These are phyloP conservation scores for Sminthurides aquaticus DNA, from an alignment of 2,888 invertebrate species.

Conservation along the genomic window DNA sequence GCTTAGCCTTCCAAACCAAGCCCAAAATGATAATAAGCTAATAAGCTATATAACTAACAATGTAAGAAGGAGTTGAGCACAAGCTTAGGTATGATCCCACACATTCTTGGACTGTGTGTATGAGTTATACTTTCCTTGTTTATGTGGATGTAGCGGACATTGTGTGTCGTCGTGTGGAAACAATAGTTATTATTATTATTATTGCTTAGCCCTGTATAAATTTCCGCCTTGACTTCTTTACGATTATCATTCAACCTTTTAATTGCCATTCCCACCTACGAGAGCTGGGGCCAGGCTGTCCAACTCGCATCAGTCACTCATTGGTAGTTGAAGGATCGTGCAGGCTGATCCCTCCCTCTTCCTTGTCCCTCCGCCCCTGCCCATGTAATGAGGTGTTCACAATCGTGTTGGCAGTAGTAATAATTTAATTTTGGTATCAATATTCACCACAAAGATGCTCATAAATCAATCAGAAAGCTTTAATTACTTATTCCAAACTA, in stretches of 20 bases:
- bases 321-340: neutral
- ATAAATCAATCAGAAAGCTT: slow-evolving; percentile 24
- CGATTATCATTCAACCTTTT: neutral
- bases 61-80: neutral
- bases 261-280: neutral
- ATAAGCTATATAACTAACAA: neutral
- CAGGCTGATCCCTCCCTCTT: neutral
- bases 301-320: neutral
- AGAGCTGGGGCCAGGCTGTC: too few species aligned
- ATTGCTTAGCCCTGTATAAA: neutral
- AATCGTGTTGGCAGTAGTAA: slow-evolving; percentile 21
- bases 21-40: neutral
- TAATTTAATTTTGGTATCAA: slow-evolving; percentile 26
- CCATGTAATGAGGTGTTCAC: neutral
- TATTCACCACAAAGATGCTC: slow-evolving; percentile 21
- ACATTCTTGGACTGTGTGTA: too few species aligned
- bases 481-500: slow-evolving; percentile 25
- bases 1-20: too few species aligned
- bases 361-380: neutral
- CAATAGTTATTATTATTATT: neutral
- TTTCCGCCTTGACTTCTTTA: neutral
- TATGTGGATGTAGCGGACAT: neutral
- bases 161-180: neutral
- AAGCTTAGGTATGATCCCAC: too few species aligned
- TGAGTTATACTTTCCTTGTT: neutral